Base-by-base conservation (phyloP, 2,113 vertebrate genomes). In the Grammomys surdaster region DNA sequence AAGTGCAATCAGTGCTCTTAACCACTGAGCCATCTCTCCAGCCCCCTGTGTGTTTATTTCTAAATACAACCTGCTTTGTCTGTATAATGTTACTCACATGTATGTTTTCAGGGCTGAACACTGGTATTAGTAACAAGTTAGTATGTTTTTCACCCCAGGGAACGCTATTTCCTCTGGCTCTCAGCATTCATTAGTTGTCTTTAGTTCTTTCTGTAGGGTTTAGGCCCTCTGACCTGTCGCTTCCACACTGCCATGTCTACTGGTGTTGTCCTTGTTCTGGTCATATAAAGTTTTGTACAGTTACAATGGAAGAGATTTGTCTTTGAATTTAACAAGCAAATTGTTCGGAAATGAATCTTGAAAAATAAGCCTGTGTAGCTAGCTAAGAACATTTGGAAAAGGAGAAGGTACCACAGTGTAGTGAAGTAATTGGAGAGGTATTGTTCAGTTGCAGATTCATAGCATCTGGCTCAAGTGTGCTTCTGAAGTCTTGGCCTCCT, bases 401-500 rank as follows among this genome's bases (percentile, higher is more conserved):
- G 73, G 56, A 60, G 40, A 67, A 48, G 16, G 60, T 22, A 2
- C 51, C 36, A 36, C 33, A 56, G 17, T 5, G 10, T 36, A 60
- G 75, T 48, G 43, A 0, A 17, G 16, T 14, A 5, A 63, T 8
- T 1, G 48, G n/a, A 24, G 5, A 24, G 75, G 43, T 7, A 48
- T 8, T 28, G 1, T 70, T 63, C 56, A 14, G 22, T 73, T 87
- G 28, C 40, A 26, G 14, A 67, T 81, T 46, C 5, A 19, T 3
- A 0, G 26, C 56, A 28, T 28, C 73, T 7, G 54, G n/a, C 4
- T 12, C 46, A 13, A 31, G 54, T 36, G 12, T 43, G n/a, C 60
- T 36, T 65, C 19, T 3, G 2, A 56, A 60, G 0, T 0, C 19
- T 33, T 4, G 1, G 4, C 9, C 6, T 28, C n/a, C 54, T 36